A percentile compares a stretch with the other conserved stretches of the same genome.
Evolutionary conservation across 2,113 vertebrate species (phyloP).

Genomic region (Protomyctophum bolini): DNA sequence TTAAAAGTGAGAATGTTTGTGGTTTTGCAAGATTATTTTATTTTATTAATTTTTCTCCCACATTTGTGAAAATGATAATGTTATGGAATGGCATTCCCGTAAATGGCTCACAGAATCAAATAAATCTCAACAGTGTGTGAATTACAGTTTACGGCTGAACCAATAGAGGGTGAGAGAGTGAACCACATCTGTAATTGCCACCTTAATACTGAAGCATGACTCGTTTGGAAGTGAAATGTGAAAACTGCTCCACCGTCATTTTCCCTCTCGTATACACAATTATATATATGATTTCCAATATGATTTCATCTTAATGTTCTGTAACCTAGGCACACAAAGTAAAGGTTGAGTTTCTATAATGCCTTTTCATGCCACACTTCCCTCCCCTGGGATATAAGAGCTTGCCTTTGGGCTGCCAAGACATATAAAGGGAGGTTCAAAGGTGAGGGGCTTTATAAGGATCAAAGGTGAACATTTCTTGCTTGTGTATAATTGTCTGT

Average conservation of each 20-base stretch:
- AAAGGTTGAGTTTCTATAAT: constrained; percentile 66
- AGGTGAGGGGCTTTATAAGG: constrained; percentile 12
- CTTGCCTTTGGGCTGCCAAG: constrained; percentile 16
- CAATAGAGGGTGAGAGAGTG: constrained; percentile 58
- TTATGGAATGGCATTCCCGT: constrained; percentile 49
- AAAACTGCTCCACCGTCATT: constrained; percentile 74
- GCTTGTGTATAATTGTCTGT: constrained; percentile 8
- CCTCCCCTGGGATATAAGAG: constrained; percentile 35
- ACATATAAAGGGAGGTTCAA: constrained; percentile 9
- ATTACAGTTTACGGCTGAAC: constrained; percentile 64
- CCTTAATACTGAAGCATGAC: constrained; percentile 69
- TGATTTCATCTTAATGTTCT: constrained; percentile 69
- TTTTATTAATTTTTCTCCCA: constrained; percentile 8
- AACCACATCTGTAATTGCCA: constrained; percentile 72
- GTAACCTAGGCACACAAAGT: constrained; percentile 54
- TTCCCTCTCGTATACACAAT: constrained; percentile 46
- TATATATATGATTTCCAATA: constrained; percentile 62
- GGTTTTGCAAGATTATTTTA: constrained; percentile 49
- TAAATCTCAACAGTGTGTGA: constrained; percentile 65
- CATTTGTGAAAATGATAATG: constrained; percentile 42
- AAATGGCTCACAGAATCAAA: constrained; percentile 62
- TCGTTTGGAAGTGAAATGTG: constrained; percentile 64
- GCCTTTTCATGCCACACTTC: constrained; percentile 66
- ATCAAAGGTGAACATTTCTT: constrained; percentile 11
- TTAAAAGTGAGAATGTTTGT: constrained; percentile 8